Evolutionary conservation across 2,888 invertebrate genomes (phyloP).

Genomic region (Agriopis marginaria): DNA sequence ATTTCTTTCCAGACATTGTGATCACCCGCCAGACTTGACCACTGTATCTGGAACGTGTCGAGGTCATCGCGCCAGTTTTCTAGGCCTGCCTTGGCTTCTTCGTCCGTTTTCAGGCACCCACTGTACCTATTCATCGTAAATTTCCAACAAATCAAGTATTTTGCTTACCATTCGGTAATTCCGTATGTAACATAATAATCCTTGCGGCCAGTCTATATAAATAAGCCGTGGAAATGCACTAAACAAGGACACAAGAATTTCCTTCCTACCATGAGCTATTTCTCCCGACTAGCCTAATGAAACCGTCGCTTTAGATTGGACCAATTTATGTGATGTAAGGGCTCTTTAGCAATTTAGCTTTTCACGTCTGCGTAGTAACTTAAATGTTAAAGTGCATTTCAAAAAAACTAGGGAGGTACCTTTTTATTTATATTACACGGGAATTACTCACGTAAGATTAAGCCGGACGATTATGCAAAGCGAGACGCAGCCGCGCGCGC

Average conservation of each 20-base stretch:
- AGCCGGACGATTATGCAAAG: too few species aligned
- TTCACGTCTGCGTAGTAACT: background rate
- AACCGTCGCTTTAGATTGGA: constrained; percentile 1
- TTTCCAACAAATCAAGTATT: background rate
- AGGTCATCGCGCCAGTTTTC: too few species aligned
- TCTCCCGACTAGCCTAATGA: constrained; percentile 23
- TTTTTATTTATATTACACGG: too few species aligned
- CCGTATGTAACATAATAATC: constrained; percentile 54
- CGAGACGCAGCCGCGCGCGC: too few species aligned
- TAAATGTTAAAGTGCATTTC: background rate
- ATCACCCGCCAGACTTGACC: too few species aligned
- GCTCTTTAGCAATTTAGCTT: constrained; percentile 10
- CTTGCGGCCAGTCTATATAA: constrained; percentile 58
- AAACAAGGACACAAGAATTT: constrained; percentile 54
- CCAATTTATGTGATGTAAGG: constrained; percentile 24
- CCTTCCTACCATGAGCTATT: constrained; percentile 36
- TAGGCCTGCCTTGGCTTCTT: too few species aligned
- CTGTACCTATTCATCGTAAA: background rate
- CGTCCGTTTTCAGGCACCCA: too few species aligned
- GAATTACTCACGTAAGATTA: too few species aligned
- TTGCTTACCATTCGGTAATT: background rate
- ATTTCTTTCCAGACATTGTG: too few species aligned
- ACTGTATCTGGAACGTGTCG: too few species aligned
- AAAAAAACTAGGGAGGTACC: too few species aligned
- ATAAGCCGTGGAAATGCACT: constrained; percentile 54